These are phyloP conservation scores for Desoria tigrina DNA, from an alignment of 2,888 invertebrate genomes.

Conservation along the genomic window DNA sequence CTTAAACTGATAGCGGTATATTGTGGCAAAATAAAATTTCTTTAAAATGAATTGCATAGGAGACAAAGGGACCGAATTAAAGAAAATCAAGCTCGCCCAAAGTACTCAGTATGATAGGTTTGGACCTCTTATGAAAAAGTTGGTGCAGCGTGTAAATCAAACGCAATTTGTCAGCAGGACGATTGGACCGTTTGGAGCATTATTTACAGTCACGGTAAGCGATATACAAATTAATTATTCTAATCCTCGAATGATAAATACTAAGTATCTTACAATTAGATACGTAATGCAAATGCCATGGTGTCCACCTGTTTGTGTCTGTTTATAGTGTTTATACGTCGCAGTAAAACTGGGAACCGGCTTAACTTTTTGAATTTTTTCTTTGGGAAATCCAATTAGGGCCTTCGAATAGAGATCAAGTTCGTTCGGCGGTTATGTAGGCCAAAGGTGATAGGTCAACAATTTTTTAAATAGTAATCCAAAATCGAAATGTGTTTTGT, in stretches of 20 bases:
- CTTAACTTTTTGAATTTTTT: too few relatives aligned
- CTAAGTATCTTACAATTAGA: not conserved
- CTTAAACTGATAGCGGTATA: too few relatives aligned
- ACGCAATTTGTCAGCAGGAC: not conserved
- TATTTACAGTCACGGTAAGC: conserved; percentile 13
- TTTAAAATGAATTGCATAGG: not conserved
- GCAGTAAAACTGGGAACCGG: too few relatives aligned
- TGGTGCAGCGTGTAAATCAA: not conserved
- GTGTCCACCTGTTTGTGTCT: too few relatives aligned
- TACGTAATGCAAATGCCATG: not conserved
- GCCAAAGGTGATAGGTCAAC: too few relatives aligned
- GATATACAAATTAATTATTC: too few relatives aligned
- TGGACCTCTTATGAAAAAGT: conserved; percentile 3
- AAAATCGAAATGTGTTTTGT: too few relatives aligned
- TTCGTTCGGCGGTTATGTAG: too few relatives aligned
- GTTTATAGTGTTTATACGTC: too few relatives aligned
- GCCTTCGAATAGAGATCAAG: too few relatives aligned
- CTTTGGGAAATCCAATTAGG: too few relatives aligned
- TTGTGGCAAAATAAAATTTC: not conserved
- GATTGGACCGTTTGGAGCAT: conserved; percentile 12
- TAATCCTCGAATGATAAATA: not conserved
- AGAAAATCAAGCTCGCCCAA: conserved; percentile 7
- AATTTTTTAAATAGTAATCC: too few relatives aligned
- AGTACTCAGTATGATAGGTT: conserved; percentile 10
- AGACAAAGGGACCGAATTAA: not conserved